Percentiles rank a stretch among this genome's conserved stretches.
Evolutionary conservation across 2,113 vertebrate species (phyloP).

Genomic region (Sula dactylatra): DNA sequence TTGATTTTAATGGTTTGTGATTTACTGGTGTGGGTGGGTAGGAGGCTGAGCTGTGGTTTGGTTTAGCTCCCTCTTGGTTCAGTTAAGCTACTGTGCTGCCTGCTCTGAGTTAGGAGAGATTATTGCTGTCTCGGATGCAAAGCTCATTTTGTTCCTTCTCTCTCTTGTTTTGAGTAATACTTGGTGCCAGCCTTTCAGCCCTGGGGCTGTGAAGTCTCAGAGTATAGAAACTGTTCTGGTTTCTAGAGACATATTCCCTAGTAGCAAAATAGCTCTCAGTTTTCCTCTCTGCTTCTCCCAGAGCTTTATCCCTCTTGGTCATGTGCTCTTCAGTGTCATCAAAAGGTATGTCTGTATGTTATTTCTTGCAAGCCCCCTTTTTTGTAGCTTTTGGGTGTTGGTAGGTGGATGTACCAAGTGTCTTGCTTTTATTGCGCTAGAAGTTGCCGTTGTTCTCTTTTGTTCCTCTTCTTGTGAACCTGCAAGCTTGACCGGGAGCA

Average conservation of each 20-base stretch:
- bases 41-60: background rate
- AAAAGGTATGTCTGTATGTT: background rate
- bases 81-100: background rate
- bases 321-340: background rate
- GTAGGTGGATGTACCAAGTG: background rate
- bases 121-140: background rate
- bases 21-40: background rate
- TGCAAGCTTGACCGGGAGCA: background rate
- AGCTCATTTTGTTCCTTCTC: background rate
- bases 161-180: background rate
- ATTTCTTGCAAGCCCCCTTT: background rate
- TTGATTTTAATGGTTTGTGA: background rate
- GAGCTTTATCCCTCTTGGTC: background rate
- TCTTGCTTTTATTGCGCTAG: background rate
- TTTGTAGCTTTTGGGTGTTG: background rate
- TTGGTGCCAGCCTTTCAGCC: background rate
- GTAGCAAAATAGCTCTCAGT: background rate
- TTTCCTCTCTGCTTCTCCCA: background rate
- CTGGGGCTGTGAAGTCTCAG: background rate
- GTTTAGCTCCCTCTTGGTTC: background rate
- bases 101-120: background rate
- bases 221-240: background rate
- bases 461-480: background rate
- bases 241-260: background rate
- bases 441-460: background rate